Evolutionary conservation across 2,113 vertebrate species (phyloP).

Genomic region (Narcine bancroftii): DNA sequence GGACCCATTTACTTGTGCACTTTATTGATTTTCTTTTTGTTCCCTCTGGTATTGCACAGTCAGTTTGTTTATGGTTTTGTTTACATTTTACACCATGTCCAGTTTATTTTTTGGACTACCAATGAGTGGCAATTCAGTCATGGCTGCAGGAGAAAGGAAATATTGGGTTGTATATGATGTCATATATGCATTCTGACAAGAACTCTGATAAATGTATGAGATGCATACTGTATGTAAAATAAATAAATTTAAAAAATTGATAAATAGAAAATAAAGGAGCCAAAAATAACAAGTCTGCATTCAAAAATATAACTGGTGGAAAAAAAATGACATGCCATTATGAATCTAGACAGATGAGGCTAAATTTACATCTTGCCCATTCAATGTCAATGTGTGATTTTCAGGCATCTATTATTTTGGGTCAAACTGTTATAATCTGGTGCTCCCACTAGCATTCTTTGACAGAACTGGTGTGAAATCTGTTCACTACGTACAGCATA

Average conservation of each 20-base stretch:
- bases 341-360: not conserved
- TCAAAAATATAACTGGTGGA: not conserved
- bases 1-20: too few relatives aligned
- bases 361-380: not conserved
- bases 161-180: too few relatives aligned
- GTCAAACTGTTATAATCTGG: not conserved
- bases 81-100: too few relatives aligned
- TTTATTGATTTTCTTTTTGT: too few relatives aligned
- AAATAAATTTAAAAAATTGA: too few relatives aligned
- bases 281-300: not conserved
- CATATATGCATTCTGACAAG: too few relatives aligned
- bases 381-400: not conserved
- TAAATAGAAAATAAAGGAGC: not conserved
- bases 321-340: not conserved
- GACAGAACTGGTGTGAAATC: slow-evolving; percentile 6
- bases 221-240: not conserved
- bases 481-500: not conserved
- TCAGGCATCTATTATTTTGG: not conserved
- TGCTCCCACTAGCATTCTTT: not conserved
- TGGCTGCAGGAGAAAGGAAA: too few relatives aligned
- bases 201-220: too few relatives aligned
- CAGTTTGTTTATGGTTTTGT: too few relatives aligned
- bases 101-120: too few relatives aligned
- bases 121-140: too few relatives aligned
- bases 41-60: too few relatives aligned